Evolutionary conservation across 2,113 vertebrate genomes (phyloP).

Genomic region (Actenoides hombroni): DNA sequence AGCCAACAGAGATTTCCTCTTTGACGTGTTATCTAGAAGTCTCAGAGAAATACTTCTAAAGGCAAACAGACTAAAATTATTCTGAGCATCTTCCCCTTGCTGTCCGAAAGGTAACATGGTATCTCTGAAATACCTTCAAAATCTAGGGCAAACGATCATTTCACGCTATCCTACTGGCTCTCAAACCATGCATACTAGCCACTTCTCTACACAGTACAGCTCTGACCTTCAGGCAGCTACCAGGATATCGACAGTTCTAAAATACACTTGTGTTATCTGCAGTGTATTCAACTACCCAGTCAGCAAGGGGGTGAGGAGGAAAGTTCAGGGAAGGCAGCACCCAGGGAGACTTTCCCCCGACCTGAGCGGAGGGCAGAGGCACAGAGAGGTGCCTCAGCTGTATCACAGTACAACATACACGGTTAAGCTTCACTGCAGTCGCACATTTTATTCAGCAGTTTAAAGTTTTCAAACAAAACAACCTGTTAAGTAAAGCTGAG

Average conservation of each 20-base stretch:
- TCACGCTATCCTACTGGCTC: neutral
- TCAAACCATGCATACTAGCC: neutral
- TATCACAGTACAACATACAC: rapidly evolving
- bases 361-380: neutral
- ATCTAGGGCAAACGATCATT: neutral
- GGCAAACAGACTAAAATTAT: neutral
- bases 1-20: neutral
- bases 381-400: neutral
- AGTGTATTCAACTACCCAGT: rapidly evolving
- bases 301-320: rapidly evolving
- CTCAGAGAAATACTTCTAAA: neutral
- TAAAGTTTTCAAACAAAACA: neutral
- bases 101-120: rapidly evolving
- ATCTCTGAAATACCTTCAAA: neutral
- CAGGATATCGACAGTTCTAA: neutral
- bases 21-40: neutral
- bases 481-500: neutral
- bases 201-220: neutral
- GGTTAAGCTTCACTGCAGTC: neutral
- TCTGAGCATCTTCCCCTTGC: neutral
- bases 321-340: neutral
- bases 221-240: neutral
- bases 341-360: neutral
- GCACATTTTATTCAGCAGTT: neutral
- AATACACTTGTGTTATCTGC: neutral